A percentile compares a stretch with the other conserved stretches of the same genome.
Conservation (phyloP, 2,797 vertebrate species). For the Stomatorhinus walkeri region DNA sequence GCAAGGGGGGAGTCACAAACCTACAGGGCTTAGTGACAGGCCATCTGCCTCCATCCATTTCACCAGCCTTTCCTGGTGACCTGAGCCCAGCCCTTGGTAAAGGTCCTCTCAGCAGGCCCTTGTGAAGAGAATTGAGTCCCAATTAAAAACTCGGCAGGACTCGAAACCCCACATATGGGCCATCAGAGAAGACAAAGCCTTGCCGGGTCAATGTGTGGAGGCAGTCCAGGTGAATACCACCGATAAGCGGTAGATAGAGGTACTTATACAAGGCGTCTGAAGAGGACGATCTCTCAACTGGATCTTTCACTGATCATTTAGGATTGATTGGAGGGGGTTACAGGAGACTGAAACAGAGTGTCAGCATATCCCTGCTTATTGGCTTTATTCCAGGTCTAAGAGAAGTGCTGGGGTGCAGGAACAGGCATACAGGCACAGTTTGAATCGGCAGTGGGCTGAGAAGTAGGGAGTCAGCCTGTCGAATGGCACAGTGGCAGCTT, state of each 20-base stretch:
- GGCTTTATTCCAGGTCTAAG: slow-evolving; percentile 64
- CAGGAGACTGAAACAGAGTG: neutral
- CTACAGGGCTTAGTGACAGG: neutral
- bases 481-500: neutral
- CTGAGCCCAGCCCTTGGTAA: neutral
- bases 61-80: neutral
- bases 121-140: neutral
- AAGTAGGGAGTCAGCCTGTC: neutral
- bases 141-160: neutral
- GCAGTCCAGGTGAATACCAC: neutral
- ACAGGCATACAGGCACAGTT: neutral
- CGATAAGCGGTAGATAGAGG: neutral
- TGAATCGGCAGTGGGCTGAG: neutral
- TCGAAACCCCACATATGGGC: neutral
- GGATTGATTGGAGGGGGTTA: neutral
- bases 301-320: neutral
- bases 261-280: neutral
- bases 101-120: neutral
- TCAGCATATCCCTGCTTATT: slow-evolving; percentile 46
- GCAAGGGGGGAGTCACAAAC: neutral
- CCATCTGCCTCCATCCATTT: neutral
- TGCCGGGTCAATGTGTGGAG: neutral
- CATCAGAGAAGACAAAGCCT: neutral
- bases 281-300: neutral
- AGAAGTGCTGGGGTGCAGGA: slow-evolving; percentile 57